Percentiles rank a stretch among this genome's conserved stretches.
Evolutionary conservation across 2,888 invertebrate genomes (phyloP).

Genomic region (Dryadula phaetusa): DNA sequence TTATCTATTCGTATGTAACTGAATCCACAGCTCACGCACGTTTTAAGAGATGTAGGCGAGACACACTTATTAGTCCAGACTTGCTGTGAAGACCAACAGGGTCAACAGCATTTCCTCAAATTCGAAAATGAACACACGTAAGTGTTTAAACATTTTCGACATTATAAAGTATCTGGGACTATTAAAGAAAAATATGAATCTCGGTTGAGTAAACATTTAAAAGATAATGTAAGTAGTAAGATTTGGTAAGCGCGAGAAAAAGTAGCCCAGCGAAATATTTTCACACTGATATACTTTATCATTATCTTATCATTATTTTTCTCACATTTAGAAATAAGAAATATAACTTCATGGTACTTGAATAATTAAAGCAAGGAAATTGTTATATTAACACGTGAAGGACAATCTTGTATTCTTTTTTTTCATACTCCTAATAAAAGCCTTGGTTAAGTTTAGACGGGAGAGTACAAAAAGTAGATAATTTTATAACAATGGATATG

Average conservation of each 20-base stretch:
- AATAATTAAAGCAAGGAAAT: not conserved
- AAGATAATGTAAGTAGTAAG: slow-evolving; percentile 64
- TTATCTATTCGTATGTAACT: not conserved
- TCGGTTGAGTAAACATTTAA: slow-evolving; percentile 73
- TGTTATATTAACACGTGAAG: not conserved
- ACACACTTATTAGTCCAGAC: too few relatives aligned
- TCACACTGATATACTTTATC: slow-evolving; percentile 57
- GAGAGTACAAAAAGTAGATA: too few relatives aligned
- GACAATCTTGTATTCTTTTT: not conserved
- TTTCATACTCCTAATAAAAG: too few relatives aligned
- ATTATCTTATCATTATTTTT: slow-evolving; percentile 59
- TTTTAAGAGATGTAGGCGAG: slow-evolving; percentile 5
- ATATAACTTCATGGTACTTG: not conserved
- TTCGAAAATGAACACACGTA: not conserved
- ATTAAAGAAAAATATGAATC: slow-evolving; percentile 55
- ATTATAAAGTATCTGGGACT: not conserved
- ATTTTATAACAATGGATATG: too few relatives aligned
- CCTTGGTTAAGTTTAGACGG: too few relatives aligned
- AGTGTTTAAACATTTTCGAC: not conserved
- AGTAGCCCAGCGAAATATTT: slow-evolving; percentile 61
- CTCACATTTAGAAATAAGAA: slow-evolving; percentile 42
- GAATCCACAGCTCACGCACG: not conserved
- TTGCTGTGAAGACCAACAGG: too few relatives aligned
- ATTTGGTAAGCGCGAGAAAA: slow-evolving; percentile 59
- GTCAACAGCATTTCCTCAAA: too few relatives aligned